Evolutionary conservation across 2,113 vertebrate genomes (phyloP), one percentile per base, ranked within the genome.

Genomic region (Cololabis saira): DNA sequence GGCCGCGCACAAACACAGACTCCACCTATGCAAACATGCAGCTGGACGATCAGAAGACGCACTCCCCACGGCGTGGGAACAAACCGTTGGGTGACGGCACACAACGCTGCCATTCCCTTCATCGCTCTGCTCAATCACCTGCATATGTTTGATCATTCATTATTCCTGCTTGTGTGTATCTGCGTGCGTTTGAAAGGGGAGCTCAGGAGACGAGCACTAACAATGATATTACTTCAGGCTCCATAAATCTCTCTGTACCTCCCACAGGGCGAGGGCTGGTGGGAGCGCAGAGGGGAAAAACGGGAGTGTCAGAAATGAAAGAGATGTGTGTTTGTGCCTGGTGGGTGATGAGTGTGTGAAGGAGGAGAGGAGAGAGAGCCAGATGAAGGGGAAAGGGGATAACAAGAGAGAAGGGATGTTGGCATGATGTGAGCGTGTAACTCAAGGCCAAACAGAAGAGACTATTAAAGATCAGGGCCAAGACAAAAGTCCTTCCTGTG

Each of bases 141-240:
- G 66, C 58, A 27, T 40, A 19, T 3, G 0, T 71, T 82, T 72
- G 71, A 81, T 64, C 37, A 0, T 14, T 21, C 54, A 65, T 71
- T 60, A 64, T 51, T 57, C 72, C 41, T 67, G 49, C 18, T 4
- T 55, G 67, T 48, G 49, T 19, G 44, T 63, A 48, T 24, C 13
- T 24, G 37, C 50, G 17, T 65, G 1, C 43, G 7, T 56, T 61
- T 77, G 61, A 87, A 40, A 83, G 33, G 30, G 62, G 48, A 33
- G 72, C 74, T 65, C 62, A 61, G 45, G 64, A 54, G 76, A 85
- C 74, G 66, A 30, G 44, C 50, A 10, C 72, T 83, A 83, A 89
- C 87, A 87, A 79, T 82, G 80, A 85, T 86, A 87, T 87, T 82
- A 82, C 67, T 85, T 78, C 68, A 77, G 67, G 64, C 80, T 75